Evolutionary conservation across 2,888 invertebrate genomes (phyloP).

Genomic region (Theretra japonica): DNA sequence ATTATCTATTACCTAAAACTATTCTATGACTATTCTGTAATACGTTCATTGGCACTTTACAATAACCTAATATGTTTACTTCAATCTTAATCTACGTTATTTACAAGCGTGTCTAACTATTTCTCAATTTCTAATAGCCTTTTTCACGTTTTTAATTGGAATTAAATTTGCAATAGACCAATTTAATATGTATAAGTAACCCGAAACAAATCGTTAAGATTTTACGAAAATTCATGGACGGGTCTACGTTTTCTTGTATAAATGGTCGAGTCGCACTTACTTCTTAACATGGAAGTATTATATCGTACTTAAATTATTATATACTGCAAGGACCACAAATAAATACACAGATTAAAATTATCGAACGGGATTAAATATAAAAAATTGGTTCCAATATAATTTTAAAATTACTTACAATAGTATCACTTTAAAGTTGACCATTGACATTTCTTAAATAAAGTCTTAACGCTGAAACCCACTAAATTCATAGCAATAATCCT

Average conservation of each 20-base stretch:
- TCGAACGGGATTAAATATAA: slow-evolving; percentile 25
- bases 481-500: background rate
- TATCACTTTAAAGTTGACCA: slow-evolving; percentile 64
- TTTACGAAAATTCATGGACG: slow-evolving; percentile 18
- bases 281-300: slow-evolving; percentile 17
- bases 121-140: background rate
- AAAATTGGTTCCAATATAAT: slow-evolving; percentile 67
- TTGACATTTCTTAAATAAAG: slow-evolving; percentile 16
- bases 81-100: slow-evolving; percentile 14
- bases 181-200: background rate
- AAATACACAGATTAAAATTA: slow-evolving; percentile 4
- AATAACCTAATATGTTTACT: slow-evolving; percentile 3
- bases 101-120: slow-evolving; percentile 10
- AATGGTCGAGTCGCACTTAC: slow-evolving; percentile 18
- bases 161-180: slow-evolving; percentile 8
- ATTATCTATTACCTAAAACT: background rate
- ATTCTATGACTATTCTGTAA: slow-evolving; percentile 15
- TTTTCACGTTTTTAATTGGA: background rate
- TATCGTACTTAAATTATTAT: slow-evolving; percentile 14
- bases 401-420: slow-evolving; percentile 62
- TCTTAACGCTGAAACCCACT: background rate
- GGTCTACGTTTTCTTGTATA: slow-evolving; percentile 16
- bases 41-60: slow-evolving; percentile 26
- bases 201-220: background rate
- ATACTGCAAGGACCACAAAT: slow-evolving; percentile 10